Evolutionary conservation across 1,140 invertebrate species (phyloP), one percentile per base, ranked within the genome.

Genomic region (Nilaparvata lugens): DNA sequence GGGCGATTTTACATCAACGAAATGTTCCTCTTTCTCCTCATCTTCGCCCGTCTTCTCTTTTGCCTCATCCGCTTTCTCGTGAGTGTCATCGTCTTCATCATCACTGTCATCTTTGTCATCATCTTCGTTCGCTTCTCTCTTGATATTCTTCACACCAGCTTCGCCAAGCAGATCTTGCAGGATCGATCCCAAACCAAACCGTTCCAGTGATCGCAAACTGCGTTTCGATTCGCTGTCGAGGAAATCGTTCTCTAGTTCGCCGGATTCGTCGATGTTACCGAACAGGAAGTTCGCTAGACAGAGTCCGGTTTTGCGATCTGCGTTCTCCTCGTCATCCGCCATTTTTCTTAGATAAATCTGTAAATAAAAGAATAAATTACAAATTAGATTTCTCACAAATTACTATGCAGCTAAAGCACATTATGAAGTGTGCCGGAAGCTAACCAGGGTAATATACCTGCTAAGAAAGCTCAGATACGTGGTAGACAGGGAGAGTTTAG

Each of bases 221-320:
- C 85, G 82, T 69, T 89, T 88, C 2, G 87, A 83, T 52, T 90
- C 90, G 28, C 83, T 81, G 79, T 97, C 93, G 28, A 97, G 83
- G 64, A 94, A 78, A 67, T 94, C 90, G 75, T 92, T 86, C 73
- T 95, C 90, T 9, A 98, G 75, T 63, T 92, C 82, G 52, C 95
- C 94, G 56, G 84, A 85, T 65, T 93, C 87, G 73, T 97, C 89
- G 63, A 97, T 94, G 70, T 98, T 97, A 14, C 95, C 95, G 79
- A 98, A 98, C 5, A 98, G 75, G 71, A 97, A 94, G 19, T 91
- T 90, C 7, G 93, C 93, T 54, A 97, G 76, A 68, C 87, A 85
- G 54, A 89, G 80, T 16, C 35, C 16, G 4, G 51, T 38, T 28
- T 14, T 35, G 7, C 13, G 31, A 9, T 35, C 14, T 31, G 51